Base-by-base conservation (phyloP, 2,113 vertebrate species). In the Aplodontia rufa region DNA sequence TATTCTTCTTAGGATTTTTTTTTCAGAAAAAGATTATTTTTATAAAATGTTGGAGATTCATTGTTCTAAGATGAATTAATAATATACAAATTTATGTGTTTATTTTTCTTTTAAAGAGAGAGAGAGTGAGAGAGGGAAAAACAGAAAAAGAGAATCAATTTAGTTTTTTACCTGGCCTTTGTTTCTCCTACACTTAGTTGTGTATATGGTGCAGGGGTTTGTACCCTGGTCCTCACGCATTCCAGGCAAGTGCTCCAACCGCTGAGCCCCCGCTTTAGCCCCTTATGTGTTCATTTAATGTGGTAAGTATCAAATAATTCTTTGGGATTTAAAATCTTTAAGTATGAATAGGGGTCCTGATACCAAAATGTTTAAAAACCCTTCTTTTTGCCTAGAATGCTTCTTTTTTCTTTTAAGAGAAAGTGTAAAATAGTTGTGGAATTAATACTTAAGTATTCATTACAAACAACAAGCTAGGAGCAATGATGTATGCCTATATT, bases 331-430 rank as follows among this genome's bases (percentile, higher is more conserved):
- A 72, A 55, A 90, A 75, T 11, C 79, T 93, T 90, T 81, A 90
- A 51, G 14, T 49, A 2, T 87, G 17, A 82, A 83, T 88, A 75
- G 64, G 55, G 10, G 3, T 68, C 80, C 58, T 93, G 26, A 93
- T 26, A 64, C 51, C 19, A 85, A 93, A 95, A 94, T 71, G 40
- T n/a, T 93, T 72, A 96, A 96, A 84, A 93, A 37, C 17, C 22
- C 17, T 68, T 87, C 16, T 85, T 35, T 91, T 76, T 93, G 71
- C 55, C 60, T 53, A 74, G 22, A 82, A 71, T 81, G 37, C 22
- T 79, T 66, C 40, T 94, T 17, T 82, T 92, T 94, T 92, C 19
- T 90, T 20, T 66, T 12, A 94, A 45, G 20, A 45, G 75, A 93
- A 87, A 78, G 85, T 28, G 8, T 74, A 37, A 20, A 85, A 19